Base-by-base conservation (phyloP, 2,113 vertebrate genomes). In the Phyllostomus discolor region DNA sequence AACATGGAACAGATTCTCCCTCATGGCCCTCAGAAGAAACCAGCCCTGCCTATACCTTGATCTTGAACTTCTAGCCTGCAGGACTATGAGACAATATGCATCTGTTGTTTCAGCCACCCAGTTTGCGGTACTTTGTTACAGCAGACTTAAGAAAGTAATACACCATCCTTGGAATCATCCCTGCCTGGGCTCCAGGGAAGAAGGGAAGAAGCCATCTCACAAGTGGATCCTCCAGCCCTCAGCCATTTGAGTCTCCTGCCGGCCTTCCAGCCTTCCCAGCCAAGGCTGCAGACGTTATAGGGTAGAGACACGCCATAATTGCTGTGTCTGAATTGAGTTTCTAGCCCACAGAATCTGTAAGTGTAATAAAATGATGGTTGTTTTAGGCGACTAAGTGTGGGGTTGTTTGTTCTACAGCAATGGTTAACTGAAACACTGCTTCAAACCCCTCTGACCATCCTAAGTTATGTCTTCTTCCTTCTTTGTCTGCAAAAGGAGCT, bases 381-480 rank as follows among this genome's bases (percentile, higher is more conserved):
- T 54, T 83, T 84, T 10, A 59, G 24, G 64, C 14, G 16, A 33
- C 43, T 73, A 62, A 82, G 31, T 48, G 4, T 48, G 50, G 15
- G 16, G 1, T 28, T 69, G 9, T 88, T 94, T 69, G 22, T 64
- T 87, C 17, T 14, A 31, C 15, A 69, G 43, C 4, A 0, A 1
- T 69, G 73, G 14, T 67, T 33, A 73, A 35, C 52, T 48, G 12
- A 10, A 95, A 92, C 10, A 10, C 19, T 83, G 20, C 62, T 89
- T 43, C 59, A 80, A 90, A 73, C 43, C 78, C 76, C 50, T 26
- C 76, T 50, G 46, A 70, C 2, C 79, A 76, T 20, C 35, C 48
- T 57, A 83, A 86, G 70, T 64, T 28, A 48, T 19, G 20, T 52
- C 69, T 8, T 96, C 43, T 70, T 94, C n/a, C 57, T 90, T 91